These are phyloP conservation scores for Fabriciana adippe DNA, from an alignment of 2,888 invertebrate genomes.

Conservation along the genomic window DNA sequence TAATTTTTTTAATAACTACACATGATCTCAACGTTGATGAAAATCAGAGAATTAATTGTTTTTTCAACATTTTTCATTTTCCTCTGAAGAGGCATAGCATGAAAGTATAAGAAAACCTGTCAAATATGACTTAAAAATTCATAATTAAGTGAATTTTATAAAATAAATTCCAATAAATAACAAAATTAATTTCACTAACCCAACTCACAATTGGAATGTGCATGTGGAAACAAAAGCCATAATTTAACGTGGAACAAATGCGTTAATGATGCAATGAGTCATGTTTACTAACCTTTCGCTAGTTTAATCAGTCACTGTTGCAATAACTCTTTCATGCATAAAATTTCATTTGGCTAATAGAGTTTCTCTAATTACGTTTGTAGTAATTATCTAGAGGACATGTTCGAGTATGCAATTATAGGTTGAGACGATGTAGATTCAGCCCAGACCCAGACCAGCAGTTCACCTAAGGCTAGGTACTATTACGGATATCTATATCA, in stretches of 20 bases:
- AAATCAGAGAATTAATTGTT: no score
- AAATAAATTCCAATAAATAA: constrained; percentile 10
- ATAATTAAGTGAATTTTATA: constrained; percentile 1
- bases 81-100: background rate
- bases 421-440: constrained; percentile 53
- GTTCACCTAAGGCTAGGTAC: background rate
- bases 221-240: constrained; percentile 30
- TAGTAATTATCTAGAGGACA: constrained; percentile 64
- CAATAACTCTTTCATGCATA: constrained; percentile 50
- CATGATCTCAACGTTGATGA: no score
- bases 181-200: constrained; percentile 18
- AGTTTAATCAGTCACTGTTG: constrained; percentile 64
- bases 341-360: constrained; percentile 61
- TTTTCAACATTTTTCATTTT: background rate
- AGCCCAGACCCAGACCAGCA: constrained; percentile 55
- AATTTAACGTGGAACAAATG: constrained; percentile 45
- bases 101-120: background rate
- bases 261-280: constrained; percentile 56
- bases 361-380: constrained; percentile 65
- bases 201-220: constrained; percentile 10
- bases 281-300: constrained; percentile 65
- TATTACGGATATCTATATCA: no score
- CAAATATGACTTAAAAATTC: background rate
- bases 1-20: no score
- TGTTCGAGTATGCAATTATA: constrained; percentile 58